Percentiles rank a stretch among this genome's conserved stretches.
Evolutionary conservation across 2,888 invertebrate species (phyloP).

Genomic region (Drosophila lacicola): DNA sequence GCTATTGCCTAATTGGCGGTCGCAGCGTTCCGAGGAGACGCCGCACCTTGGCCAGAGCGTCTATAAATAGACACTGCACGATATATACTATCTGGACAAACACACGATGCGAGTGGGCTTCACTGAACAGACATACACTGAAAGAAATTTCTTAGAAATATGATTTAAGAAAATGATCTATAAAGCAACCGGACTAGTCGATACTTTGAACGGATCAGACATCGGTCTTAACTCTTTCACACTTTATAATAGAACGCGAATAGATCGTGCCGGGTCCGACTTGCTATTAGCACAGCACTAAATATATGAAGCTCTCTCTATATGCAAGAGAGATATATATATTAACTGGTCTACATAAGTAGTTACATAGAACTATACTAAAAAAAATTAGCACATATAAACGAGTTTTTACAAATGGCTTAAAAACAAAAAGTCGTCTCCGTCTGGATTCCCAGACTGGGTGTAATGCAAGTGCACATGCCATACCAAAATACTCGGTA

Average conservation of each 20-base stretch:
- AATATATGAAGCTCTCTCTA: not conserved
- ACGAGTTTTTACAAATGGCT: conserved; percentile 8
- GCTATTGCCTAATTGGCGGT: conserved; percentile 55
- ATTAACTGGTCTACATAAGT: not conserved
- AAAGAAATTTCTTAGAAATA: not conserved
- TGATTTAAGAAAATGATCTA: not conserved
- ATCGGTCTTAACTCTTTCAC: not conserved
- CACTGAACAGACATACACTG: conserved; percentile 9
- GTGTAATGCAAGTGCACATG: not conserved
- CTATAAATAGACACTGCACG: conserved; percentile 55
- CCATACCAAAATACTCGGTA: conserved; percentile 27
- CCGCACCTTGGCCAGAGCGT: conserved; percentile 39
- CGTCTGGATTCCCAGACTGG: conserved; percentile 7
- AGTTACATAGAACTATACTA: not conserved
- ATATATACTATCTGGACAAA: conserved; percentile 50
- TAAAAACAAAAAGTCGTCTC: conserved; percentile 3
- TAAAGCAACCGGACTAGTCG: not conserved
- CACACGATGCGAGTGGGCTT: conserved; percentile 26
- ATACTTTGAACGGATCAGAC: not conserved
- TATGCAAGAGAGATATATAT: not conserved
- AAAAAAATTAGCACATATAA: conserved; percentile 7
- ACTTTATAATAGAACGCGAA: conserved; percentile 7
- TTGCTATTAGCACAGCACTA: conserved; percentile 10
- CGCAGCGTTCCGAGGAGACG: conserved; percentile 13
- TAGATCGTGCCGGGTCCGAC: not conserved